phyloP scores from a whole-genome alignment of 2,888 invertebrate species.

The Campoletis raptor region DNA sequence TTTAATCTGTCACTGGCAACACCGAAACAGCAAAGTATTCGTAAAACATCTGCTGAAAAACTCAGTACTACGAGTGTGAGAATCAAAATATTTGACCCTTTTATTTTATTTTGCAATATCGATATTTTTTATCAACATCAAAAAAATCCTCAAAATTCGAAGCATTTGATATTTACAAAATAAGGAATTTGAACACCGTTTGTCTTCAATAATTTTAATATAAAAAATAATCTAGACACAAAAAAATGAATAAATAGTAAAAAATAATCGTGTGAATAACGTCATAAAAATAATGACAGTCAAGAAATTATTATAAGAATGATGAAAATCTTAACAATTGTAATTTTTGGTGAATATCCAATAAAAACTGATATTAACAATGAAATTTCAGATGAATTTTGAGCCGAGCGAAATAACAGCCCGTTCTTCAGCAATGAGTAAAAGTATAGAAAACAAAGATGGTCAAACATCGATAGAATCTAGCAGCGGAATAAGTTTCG shows the following conservation, averaged over 20 bases:
- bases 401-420: slow-evolving; percentile 81
- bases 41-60: slow-evolving; percentile 55
- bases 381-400: slow-evolving; percentile 76
- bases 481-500: slow-evolving; percentile 76
- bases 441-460: slow-evolving; percentile 68
- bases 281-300: too few species aligned
- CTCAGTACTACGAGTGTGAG: slow-evolving; percentile 69
- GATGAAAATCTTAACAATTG: too few species aligned
- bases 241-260: too few species aligned
- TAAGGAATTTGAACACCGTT: too few species aligned
- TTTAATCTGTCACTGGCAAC: slow-evolving; percentile 42
- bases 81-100: not conserved
- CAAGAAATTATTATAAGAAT: too few species aligned
- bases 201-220: too few species aligned
- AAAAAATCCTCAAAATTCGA: not conserved
- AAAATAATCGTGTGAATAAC: too few species aligned
- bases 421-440: slow-evolving; percentile 79
- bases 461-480: slow-evolving; percentile 67
- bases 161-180: too few species aligned
- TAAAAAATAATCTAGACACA: too few species aligned
- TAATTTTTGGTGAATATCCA: not conserved
- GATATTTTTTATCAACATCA: not conserved
- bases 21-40: slow-evolving; percentile 52
- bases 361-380: not conserved
- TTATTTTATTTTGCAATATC: not conserved